phyloP scores from a whole-genome alignment of 1,140 invertebrate genomes.

The Pachyrhynchus sulphureomaculatus region DNA sequence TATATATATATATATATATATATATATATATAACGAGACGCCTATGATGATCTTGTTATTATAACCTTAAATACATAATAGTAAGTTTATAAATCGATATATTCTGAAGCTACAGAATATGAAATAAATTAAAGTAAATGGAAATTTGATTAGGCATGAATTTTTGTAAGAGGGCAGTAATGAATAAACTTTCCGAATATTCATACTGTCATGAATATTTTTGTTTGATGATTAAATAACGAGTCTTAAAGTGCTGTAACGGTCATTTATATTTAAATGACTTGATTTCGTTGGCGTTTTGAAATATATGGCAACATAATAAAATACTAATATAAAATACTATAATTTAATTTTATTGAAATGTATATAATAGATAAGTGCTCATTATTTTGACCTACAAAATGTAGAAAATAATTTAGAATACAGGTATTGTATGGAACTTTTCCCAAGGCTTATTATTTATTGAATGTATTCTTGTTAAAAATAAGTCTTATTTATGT shows the following conservation, averaged over 20 bases:
- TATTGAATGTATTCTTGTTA: no score
- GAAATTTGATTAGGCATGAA: slow-evolving; percentile 6
- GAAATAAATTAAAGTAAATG: not conserved
- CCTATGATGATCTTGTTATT: no score
- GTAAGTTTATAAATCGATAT: not conserved
- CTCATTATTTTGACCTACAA: no score
- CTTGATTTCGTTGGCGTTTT: not conserved
- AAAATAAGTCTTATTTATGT: no score
- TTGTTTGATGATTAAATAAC: slow-evolving; percentile 6
- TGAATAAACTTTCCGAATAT: not conserved
- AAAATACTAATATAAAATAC: no score
- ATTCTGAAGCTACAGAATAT: not conserved
- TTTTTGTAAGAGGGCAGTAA: slow-evolving; percentile 3
- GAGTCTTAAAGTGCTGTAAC: not conserved
- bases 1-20: no score
- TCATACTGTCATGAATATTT: slow-evolving; percentile 1
- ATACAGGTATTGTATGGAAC: no score
- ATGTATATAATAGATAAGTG: no score
- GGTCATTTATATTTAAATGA: not conserved
- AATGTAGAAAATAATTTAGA: no score
- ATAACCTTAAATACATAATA: not conserved
- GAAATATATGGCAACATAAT: not conserved
- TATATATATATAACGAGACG: no score
- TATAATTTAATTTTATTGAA: no score
- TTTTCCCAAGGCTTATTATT: no score